These are phyloP conservation scores for Leptinotarsa undecemlineata DNA, from an alignment of 1,140 invertebrate species.

Conservation along the genomic window DNA sequence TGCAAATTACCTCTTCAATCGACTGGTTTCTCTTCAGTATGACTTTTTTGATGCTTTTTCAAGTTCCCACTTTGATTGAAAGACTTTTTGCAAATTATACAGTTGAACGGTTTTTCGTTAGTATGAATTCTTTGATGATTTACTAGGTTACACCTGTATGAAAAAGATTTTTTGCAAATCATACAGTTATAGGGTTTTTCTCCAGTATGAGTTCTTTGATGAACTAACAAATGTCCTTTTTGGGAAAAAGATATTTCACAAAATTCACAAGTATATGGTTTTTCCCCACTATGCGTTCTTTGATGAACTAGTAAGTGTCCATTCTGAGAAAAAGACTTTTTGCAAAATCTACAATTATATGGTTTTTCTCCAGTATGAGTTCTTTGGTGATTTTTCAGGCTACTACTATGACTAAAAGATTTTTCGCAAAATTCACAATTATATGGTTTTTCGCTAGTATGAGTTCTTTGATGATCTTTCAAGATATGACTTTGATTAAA, in stretches of 20 bases:
- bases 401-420: neutral
- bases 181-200: slow-evolving; percentile 71
- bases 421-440: slow-evolving; percentile 32
- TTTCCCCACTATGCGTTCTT: slow-evolving; percentile 38
- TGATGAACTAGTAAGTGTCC: neutral
- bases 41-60: too few species aligned
- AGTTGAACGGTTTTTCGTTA: slow-evolving; percentile 46
- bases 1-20: neutral
- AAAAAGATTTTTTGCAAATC: too few species aligned
- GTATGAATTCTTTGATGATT: too few species aligned
- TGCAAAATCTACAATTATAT: slow-evolving; percentile 69
- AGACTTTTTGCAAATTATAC: slow-evolving; percentile 60
- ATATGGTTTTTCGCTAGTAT: slow-evolving; percentile 41
- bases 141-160: too few species aligned
- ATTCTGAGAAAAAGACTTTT: slow-evolving; percentile 53
- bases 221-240: slow-evolving; percentile 59
- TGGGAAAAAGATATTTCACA: slow-evolving; percentile 8
- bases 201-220: slow-evolving; percentile 74
- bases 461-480: slow-evolving; percentile 26
- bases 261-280: slow-evolving; percentile 37
- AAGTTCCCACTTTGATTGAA: neutral
- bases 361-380: slow-evolving; percentile 75
- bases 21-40: neutral
- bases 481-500: neutral
- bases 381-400: slow-evolving; percentile 68